A percentile compares a stretch with the other conserved stretches of the same genome.
Conservation (phyloP, 1,140 invertebrate species). For the Zaprionus camerounensis region DNA sequence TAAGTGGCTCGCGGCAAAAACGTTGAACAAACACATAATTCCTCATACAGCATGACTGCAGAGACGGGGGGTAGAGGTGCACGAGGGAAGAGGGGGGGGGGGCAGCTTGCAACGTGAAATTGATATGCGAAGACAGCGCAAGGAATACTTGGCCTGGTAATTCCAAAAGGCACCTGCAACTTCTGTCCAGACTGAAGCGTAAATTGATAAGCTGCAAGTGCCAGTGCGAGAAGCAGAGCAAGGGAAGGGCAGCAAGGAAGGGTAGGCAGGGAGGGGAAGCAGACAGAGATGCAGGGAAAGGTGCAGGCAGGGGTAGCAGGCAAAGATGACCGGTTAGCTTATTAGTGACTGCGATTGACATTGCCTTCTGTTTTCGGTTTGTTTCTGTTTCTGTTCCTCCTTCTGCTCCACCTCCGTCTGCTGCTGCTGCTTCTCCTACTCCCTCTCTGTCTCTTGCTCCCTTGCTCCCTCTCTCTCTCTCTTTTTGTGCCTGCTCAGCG, state of each 20-base stretch:
- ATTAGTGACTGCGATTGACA: slow-evolving; percentile 72
- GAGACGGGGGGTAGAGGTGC: not conserved
- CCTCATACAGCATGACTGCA: slow-evolving; percentile 31
- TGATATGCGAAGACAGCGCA: slow-evolving; percentile 60
- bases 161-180: slow-evolving; percentile 54
- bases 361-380: slow-evolving; percentile 49
- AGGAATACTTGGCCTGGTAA: slow-evolving; percentile 35
- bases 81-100: not conserved
- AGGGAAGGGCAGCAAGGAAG: not conserved
- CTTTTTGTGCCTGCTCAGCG: slow-evolving; percentile 31
- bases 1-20: slow-evolving; percentile 56
- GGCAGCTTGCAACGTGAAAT: slow-evolving; percentile 49
- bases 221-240: slow-evolving; percentile 10
- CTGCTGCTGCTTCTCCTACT: not conserved
- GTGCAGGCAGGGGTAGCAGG: not conserved
- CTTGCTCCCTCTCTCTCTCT: too few species aligned
- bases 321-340: slow-evolving; percentile 54
- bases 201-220: slow-evolving; percentile 75
- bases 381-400: not conserved
- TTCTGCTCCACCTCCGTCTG: not conserved
- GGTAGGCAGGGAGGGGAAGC: not conserved
- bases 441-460: too few species aligned
- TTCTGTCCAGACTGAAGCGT: slow-evolving; percentile 59
- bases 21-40: slow-evolving; percentile 67
- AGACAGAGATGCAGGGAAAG: not conserved